Evolutionary conservation across 2,888 invertebrate genomes (phyloP).

Genomic region (Agrotis segetum): DNA sequence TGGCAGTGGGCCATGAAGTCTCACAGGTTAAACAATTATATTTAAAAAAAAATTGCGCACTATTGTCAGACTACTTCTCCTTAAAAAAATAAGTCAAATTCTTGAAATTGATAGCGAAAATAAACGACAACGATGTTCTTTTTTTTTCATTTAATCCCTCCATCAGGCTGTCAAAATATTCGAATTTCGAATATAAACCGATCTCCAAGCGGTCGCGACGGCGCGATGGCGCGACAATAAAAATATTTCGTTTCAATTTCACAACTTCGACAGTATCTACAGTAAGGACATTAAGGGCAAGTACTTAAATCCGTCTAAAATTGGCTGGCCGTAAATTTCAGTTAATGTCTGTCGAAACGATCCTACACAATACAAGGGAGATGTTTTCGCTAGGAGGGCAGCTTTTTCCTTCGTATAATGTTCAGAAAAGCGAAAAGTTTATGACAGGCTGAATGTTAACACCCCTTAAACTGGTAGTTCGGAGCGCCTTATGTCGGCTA

Average conservation of each 20-base stretch:
- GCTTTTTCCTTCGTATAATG: slow-evolving; percentile 72
- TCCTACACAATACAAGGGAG: slow-evolving; percentile 75
- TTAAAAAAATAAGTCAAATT: neutral
- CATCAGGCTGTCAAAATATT: slow-evolving; percentile 35
- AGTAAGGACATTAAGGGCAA: slow-evolving; percentile 72
- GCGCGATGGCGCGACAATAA: slow-evolving; percentile 56
- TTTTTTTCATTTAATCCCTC: slow-evolving; percentile 10
- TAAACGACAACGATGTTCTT: slow-evolving; percentile 15
- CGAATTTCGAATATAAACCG: slow-evolving; percentile 28
- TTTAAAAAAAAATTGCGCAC: neutral
- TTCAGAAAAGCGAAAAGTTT: slow-evolving; percentile 73
- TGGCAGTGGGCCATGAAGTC: too few species aligned
- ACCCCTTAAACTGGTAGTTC: slow-evolving; percentile 70
- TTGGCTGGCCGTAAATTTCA: slow-evolving; percentile 79
- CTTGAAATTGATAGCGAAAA: neutral
- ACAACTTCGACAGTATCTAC: slow-evolving; percentile 58
- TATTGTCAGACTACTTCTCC: neutral
- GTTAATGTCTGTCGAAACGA: slow-evolving; percentile 80
- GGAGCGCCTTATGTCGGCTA: slow-evolving; percentile 53
- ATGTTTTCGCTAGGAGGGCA: slow-evolving; percentile 64
- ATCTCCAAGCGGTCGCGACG: neutral
- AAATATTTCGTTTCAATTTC: slow-evolving; percentile 69
- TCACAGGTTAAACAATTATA: neutral
- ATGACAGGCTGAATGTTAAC: slow-evolving; percentile 72
- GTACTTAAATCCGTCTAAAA: slow-evolving; percentile 82